Base-by-base conservation (phyloP, 2,797 vertebrate species). In the Coregonus ussuriensis region DNA sequence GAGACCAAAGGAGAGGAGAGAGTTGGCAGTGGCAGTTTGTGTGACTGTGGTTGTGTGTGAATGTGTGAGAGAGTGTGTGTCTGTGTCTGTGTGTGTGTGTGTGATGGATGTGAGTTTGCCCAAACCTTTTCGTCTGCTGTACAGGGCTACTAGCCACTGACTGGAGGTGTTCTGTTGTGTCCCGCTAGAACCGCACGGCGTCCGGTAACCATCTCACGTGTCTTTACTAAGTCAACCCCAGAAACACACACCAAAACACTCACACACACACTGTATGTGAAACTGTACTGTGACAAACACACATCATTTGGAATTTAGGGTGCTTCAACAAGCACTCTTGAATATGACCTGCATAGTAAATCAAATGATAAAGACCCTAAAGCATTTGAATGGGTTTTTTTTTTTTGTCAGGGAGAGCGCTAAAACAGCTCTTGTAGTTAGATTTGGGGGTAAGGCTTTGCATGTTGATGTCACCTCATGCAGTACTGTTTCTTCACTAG, bases 121-220 rank as follows among this genome's bases (percentile, higher is more conserved):
- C 94, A 92, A 94, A 95, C 95, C 93, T 96, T 93, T 96, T 95
- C 93, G 90, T 96, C 93, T 97, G 94, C 95, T 95, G 88, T 94
- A 95, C 95, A 94, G 94, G 95, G 95, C 94, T 94, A 95, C 59
- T 96, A 96, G 93, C 95, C 94, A 94, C 93, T 96, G 94, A 91
- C 95, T 92, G 96, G 94, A 96, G 94, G 91, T 92, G 94, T 95
- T 97, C 93, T 94, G 91, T 89, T 95, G 94, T 93, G 93, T 95
- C 92, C 92, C 92, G 89, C 88, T 93, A 94, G 94, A 93, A 96
- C 89, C 94, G 92, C 87, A 92, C 95, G 93, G 93, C 95, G 93
- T 94, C 95, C 95, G 94, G 94, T 97, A 97, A 96, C 94, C 94
- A 94, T 94, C 94, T 95, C 93, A 93, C 92, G 85, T 95, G 93